phyloP scores from a whole-genome alignment of 2,888 invertebrate species.

The Monochamus alternatus region DNA sequence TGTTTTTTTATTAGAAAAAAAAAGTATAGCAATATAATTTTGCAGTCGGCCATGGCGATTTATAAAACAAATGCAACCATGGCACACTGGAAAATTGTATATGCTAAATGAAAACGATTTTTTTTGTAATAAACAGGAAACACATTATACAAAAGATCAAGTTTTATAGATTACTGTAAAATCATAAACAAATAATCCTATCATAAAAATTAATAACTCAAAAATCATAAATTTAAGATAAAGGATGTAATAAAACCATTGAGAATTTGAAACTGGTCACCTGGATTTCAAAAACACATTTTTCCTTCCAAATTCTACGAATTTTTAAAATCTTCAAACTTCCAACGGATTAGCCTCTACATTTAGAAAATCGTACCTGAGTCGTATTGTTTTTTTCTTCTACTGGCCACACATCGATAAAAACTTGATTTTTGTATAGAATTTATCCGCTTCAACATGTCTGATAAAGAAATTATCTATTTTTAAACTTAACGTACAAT shows the following conservation, averaged over 20 bases:
- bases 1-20: too few species aligned
- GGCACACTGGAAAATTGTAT: neutral
- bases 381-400: slow-evolving; percentile 15
- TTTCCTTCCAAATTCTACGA: slow-evolving; percentile 2
- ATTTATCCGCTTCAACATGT: slow-evolving; percentile 15
- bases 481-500: slow-evolving; percentile 35
- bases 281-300: neutral
- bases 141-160: neutral
- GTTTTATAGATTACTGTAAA: neutral
- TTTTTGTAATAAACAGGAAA: neutral
- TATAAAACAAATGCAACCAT: too few species aligned
- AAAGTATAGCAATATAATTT: too few species aligned
- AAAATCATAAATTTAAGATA: neutral
- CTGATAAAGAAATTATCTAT: slow-evolving; percentile 4
- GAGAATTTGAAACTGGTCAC: neutral
- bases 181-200: neutral
- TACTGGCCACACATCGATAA: slow-evolving; percentile 25
- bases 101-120: neutral
- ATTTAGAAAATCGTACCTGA: slow-evolving; percentile 35
- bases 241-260: neutral
- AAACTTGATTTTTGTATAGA: slow-evolving; percentile 10
- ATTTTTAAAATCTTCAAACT: slow-evolving; percentile 27
- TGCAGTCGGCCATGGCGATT: too few species aligned
- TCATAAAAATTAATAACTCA: neutral
- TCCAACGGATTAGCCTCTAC: slow-evolving; percentile 19